Conservation (phyloP, 2,113 vertebrate genomes). For the Mobula hypostoma region DNA sequence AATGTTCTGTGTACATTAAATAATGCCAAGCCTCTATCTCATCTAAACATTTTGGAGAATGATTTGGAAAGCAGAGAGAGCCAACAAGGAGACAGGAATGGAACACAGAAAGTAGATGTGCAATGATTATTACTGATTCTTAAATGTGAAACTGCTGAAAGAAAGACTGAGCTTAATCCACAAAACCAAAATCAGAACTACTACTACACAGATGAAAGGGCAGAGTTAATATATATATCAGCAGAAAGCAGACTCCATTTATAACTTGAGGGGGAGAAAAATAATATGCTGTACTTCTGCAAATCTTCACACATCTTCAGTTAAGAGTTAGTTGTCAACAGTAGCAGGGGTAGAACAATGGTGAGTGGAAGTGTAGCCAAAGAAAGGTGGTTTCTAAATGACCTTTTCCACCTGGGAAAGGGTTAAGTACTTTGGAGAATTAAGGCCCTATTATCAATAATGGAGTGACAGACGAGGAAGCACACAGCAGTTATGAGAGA, state of each 20-base stretch:
- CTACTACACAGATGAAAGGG: not conserved
- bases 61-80: constrained; percentile 2
- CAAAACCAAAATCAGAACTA: constrained; percentile 10
- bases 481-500: not conserved
- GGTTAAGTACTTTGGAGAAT: not conserved
- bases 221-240: not conserved
- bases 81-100: constrained; percentile 13
- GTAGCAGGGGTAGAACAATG: not conserved
- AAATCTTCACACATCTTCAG: not conserved
- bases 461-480: not conserved
- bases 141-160: not conserved
- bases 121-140: not conserved
- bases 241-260: not conserved
- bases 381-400: not conserved
- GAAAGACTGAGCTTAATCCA: not conserved
- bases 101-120: not conserved
- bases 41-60: constrained; percentile 9
- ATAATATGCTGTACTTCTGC: not conserved
- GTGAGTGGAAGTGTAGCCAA: not conserved
- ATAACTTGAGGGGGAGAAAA: not conserved
- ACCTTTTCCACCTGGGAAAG: not conserved
- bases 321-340: not conserved
- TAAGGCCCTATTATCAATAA: not conserved
- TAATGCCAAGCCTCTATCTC: not conserved
- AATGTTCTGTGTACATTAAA: not conserved